These are phyloP conservation scores for Microctenopoma stevenorrisi DNA, from an alignment of 2,797 vertebrate species.

Conservation along the genomic window DNA sequence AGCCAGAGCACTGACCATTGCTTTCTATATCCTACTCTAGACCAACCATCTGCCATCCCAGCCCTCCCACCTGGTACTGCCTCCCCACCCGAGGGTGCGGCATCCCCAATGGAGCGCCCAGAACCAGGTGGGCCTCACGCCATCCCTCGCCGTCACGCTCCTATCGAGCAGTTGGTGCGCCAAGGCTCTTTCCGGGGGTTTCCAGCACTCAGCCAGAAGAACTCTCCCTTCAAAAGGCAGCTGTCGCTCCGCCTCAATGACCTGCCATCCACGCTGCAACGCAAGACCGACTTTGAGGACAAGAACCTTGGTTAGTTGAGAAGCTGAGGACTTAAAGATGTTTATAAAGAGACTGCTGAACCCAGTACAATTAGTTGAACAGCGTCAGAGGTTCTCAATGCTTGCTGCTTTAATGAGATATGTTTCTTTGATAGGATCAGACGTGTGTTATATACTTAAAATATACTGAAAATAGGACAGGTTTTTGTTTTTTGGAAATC, in stretches of 20 bases:
- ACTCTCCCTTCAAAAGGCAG: slow-evolving; percentile 94
- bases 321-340: background rate
- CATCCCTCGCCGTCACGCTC: slow-evolving; percentile 93
- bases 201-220: slow-evolving; percentile 92
- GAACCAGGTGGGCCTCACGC: slow-evolving; percentile 87
- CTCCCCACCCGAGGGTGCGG: slow-evolving; percentile 88
- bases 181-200: slow-evolving; percentile 95
- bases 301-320: slow-evolving; percentile 85
- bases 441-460: background rate
- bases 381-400: background rate
- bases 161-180: slow-evolving; percentile 93
- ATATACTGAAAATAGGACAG: background rate
- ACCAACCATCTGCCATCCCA: slow-evolving; percentile 69
- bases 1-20: slow-evolving; percentile 2
- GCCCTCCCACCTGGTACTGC: slow-evolving; percentile 81
- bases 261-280: slow-evolving; percentile 92
- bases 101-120: slow-evolving; percentile 86
- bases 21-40: slow-evolving; percentile 47
- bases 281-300: slow-evolving; percentile 89
- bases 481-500: background rate
- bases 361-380: background rate
- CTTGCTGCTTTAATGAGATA: background rate
- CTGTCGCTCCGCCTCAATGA: slow-evolving; percentile 93
- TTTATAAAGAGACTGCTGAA: slow-evolving; percentile 19
- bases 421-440: background rate